Conservation (phyloP, 2,113 vertebrate species). For the Bos javanicus region DNA sequence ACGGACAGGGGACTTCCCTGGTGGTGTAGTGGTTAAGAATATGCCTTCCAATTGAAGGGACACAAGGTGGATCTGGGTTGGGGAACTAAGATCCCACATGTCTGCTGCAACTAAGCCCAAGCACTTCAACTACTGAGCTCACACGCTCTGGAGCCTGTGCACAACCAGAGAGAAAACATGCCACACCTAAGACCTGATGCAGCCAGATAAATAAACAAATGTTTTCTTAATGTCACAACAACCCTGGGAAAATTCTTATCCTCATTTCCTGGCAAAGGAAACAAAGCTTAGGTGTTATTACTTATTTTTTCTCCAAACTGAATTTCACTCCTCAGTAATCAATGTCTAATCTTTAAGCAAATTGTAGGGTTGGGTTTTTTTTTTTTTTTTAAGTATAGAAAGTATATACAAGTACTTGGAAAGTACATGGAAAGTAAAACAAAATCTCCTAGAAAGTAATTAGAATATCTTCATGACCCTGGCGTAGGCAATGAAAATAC, state of each 20-base stretch:
- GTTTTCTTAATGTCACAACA: neutral
- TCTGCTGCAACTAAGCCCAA: neutral
- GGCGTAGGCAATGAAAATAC: neutral
- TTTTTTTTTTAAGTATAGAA: neutral
- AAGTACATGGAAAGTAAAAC: neutral
- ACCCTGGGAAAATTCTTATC: neutral
- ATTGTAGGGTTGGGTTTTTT: neutral
- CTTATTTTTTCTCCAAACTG: neutral
- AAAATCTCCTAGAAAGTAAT: neutral
- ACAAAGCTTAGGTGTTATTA: neutral
- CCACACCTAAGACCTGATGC: neutral
- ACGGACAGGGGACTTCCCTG: neutral
- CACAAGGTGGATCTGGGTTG: neutral
- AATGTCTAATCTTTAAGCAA: neutral
- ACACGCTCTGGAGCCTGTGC: neutral
- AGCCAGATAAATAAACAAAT: neutral
- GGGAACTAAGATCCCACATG: neutral
- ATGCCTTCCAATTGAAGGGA: neutral
- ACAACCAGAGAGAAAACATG: neutral
- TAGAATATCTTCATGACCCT: neutral
- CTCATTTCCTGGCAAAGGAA: neutral
- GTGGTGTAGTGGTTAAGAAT: neutral
- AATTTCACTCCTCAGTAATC: neutral
- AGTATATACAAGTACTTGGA: neutral
- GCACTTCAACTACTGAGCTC: neutral